Conservation (phyloP, 1,140 invertebrate genomes). For the Brachionus plicatilis region DNA sequence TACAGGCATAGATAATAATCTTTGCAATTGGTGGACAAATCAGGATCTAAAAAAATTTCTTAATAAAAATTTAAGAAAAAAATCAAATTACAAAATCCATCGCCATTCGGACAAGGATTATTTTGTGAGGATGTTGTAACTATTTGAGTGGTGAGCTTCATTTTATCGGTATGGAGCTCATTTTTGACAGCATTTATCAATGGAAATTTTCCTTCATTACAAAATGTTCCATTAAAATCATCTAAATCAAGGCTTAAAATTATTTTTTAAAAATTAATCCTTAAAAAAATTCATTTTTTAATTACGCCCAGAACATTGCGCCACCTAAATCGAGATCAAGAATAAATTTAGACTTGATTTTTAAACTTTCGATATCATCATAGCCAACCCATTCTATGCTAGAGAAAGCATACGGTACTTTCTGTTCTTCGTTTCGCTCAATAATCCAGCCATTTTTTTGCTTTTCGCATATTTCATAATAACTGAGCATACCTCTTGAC, state of each 20-base stretch:
- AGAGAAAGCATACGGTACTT: conserved; percentile 26
- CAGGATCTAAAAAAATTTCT: background rate
- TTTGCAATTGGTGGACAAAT: conserved; percentile 1
- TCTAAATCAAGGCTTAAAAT: conserved; percentile 70
- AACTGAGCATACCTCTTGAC: conserved; percentile 84
- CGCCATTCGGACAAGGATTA: background rate
- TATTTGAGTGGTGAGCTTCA: background rate
- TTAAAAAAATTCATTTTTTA: background rate
- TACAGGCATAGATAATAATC: conserved; percentile 16
- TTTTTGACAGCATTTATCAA: conserved; percentile 57
- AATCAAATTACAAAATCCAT: conserved; percentile 33
- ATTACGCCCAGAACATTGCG: conserved; percentile 82
- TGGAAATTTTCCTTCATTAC: conserved; percentile 48
- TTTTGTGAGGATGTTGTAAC: background rate
- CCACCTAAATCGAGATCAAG: conserved; percentile 76
- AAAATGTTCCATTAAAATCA: conserved; percentile 46
- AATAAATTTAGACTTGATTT: conserved; percentile 69
- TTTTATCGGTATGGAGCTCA: background rate
- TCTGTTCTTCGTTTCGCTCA: conserved; percentile 25
- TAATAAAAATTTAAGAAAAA: background rate
- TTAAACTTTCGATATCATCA: conserved; percentile 40
- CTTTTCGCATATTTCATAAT: conserved; percentile 63
- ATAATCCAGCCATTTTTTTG: conserved; percentile 42
- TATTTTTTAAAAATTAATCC: conserved; percentile 68
- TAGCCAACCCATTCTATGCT: conserved; percentile 39